Evolutionary conservation across 2,797 vertebrate genomes (phyloP).

Genomic region (Lepidocolaptes lacrymiger): DNA sequence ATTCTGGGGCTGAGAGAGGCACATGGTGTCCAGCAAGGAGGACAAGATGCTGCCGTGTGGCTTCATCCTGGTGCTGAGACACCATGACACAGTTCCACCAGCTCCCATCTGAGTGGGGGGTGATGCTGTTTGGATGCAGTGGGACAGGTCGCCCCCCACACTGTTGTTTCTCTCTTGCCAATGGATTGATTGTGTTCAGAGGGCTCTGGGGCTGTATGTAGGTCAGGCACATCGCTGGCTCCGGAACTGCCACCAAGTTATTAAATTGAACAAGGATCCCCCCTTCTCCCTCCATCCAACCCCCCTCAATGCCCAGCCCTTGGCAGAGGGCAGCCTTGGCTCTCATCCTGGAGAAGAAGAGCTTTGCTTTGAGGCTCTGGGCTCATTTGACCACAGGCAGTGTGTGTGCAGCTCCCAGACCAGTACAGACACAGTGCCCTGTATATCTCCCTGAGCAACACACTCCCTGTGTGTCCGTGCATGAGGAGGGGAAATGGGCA

Average conservation of each 20-base stretch:
- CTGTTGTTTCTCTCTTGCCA: not conserved
- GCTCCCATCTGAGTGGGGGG: fast-evolving
- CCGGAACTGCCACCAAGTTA: fast-evolving
- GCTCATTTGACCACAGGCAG: not conserved
- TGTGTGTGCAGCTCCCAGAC: not conserved
- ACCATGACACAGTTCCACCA: fast-evolving
- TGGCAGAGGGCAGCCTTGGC: not conserved
- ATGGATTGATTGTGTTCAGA: not conserved
- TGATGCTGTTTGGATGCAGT: not conserved
- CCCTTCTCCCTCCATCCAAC: not conserved
- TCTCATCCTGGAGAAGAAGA: not conserved
- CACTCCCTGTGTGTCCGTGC: not conserved
- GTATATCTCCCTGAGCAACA: not conserved
- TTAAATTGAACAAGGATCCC: not conserved
- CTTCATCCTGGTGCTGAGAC: not conserved
- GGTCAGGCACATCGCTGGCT: constrained; percentile 12
- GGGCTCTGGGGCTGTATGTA: not conserved
- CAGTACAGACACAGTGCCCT: not conserved
- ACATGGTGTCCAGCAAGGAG: fast-evolving
- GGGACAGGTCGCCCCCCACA: not conserved
- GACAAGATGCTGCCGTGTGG: not conserved
- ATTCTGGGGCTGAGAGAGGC: not conserved
- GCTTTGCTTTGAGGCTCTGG: not conserved
- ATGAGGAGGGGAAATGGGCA: not conserved
- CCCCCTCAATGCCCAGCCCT: not conserved